These are phyloP conservation scores for Limenitis camilla DNA, from an alignment of 2,888 invertebrate species.

Conservation along the genomic window DNA sequence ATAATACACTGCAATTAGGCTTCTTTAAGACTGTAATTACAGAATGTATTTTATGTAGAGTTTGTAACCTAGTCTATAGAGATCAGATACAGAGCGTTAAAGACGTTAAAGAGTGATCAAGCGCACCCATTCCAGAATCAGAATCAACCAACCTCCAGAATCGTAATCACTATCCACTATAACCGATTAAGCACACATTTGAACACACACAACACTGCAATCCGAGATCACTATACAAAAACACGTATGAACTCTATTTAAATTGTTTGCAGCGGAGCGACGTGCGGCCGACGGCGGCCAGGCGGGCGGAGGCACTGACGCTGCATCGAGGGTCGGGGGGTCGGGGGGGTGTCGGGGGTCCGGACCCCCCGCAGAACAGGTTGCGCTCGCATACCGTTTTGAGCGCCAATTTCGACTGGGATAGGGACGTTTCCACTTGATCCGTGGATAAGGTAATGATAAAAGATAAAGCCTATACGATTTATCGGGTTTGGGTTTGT, in stretches of 20 bases:
- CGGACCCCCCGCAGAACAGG: slow-evolving; percentile 54
- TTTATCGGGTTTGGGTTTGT: slow-evolving; percentile 15
- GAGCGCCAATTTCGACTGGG: slow-evolving; percentile 64
- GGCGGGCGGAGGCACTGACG: slow-evolving; percentile 48
- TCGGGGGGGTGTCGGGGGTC: slow-evolving; percentile 5
- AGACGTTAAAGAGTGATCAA: slow-evolving; percentile 13
- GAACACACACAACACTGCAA: slow-evolving; percentile 60
- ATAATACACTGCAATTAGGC: slow-evolving; percentile 1
- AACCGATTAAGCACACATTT: slow-evolving; percentile 39
- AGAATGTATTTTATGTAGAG: not conserved
- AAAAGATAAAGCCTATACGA: slow-evolving; percentile 39
- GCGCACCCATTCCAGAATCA: slow-evolving; percentile 17
- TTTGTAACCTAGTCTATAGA: not conserved
- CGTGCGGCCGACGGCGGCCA: slow-evolving; percentile 44
- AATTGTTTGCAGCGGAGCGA: slow-evolving; percentile 35
- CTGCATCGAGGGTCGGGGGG: slow-evolving; percentile 26
- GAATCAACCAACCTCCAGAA: slow-evolving; percentile 59
- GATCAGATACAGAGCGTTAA: not conserved
- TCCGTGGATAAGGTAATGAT: slow-evolving; percentile 48
- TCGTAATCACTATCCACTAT: slow-evolving; percentile 54
- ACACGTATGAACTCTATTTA: slow-evolving; percentile 25
- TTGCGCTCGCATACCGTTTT: slow-evolving; percentile 61
- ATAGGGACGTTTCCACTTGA: slow-evolving; percentile 50
- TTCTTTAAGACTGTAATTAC: not conserved
- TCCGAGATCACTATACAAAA: slow-evolving; percentile 36